These are phyloP conservation scores for Zaprionus bogoriensis DNA, from an alignment of 2,888 invertebrate genomes.

Conservation along the genomic window DNA sequence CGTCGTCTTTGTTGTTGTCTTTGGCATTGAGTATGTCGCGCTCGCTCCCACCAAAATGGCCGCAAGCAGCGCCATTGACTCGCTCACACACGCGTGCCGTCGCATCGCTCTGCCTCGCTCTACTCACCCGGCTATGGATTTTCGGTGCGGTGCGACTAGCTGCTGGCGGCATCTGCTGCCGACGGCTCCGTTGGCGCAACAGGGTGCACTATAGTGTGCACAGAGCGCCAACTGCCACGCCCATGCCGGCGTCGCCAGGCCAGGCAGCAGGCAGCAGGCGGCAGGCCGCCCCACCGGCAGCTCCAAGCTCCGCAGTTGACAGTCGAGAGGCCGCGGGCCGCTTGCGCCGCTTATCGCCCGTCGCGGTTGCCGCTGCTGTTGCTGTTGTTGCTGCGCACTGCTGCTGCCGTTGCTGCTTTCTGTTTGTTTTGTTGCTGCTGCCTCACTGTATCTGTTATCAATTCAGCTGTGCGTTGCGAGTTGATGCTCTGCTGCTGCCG, in stretches of 20 bases:
- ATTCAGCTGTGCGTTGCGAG: constrained; percentile 52
- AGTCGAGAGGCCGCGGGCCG: constrained; percentile 61
- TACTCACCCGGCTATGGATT: constrained; percentile 13
- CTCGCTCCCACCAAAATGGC: constrained; percentile 80
- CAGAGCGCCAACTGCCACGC: constrained; percentile 53
- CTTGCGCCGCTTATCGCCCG: constrained; percentile 59
- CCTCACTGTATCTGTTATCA: constrained; percentile 58
- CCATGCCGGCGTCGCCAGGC: no score
- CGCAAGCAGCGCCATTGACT: constrained; percentile 30
- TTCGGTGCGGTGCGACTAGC: constrained; percentile 45
- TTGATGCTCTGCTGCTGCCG: constrained; percentile 10
- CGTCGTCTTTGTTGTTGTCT: constrained; percentile 23
- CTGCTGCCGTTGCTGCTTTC: constrained; percentile 12
- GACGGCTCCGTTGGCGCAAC: constrained; percentile 51
- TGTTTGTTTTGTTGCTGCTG: constrained; percentile 11
- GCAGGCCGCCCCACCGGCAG: constrained; percentile 36
- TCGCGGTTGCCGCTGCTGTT: constrained; percentile 30
- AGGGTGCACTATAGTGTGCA: constrained; percentile 61
- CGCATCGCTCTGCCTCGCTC: constrained; percentile 23
- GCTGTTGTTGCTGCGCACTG: constrained; percentile 12
- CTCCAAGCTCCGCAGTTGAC: constrained; percentile 40
- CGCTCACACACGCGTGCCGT: constrained; percentile 27
- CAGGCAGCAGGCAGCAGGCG: neutral
- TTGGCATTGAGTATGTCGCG: constrained; percentile 33
- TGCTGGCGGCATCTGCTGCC: constrained; percentile 6